A percentile compares a stretch with the other conserved stretches of the same genome.
Evolutionary conservation across 2,113 vertebrate species (phyloP).

Genomic region (Orycteropus afer): DNA sequence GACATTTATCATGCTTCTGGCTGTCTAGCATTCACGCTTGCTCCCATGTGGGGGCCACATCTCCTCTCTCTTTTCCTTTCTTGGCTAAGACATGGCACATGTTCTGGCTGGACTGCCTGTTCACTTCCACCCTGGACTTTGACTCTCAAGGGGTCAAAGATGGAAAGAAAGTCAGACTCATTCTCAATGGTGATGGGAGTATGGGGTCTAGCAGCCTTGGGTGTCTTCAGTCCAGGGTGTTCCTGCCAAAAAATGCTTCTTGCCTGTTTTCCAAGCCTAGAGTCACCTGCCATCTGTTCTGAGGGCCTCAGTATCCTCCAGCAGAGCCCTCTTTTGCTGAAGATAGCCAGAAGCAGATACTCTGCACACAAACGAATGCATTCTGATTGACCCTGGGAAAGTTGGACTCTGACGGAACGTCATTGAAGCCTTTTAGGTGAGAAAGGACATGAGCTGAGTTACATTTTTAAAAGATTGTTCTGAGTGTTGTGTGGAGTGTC

Average conservation of each 20-base stretch:
- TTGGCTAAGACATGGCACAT: no score
- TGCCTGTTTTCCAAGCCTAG: not conserved
- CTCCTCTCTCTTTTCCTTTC: not conserved
- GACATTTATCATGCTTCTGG: not conserved
- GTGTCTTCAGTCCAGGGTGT: not conserved
- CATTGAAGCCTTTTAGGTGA: not conserved
- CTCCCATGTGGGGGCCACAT: not conserved
- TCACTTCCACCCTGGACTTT: not conserved
- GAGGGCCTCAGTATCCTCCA: not conserved
- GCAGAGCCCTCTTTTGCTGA: not conserved
- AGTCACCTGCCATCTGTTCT: not conserved
- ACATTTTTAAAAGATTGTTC: not conserved
- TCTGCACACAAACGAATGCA: no score
- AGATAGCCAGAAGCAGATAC: not conserved
- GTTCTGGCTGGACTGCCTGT: not conserved
- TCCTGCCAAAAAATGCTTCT: not conserved
- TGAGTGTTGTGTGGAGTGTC: not conserved
- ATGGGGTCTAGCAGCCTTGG: not conserved
- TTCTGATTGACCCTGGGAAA: not conserved
- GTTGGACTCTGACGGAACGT: not conserved
- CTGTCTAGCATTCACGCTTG: not conserved
- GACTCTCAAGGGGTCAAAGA: not conserved
- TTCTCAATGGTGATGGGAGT: not conserved
- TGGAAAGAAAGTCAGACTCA: not conserved
- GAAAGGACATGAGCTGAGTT: not conserved